Conservation (phyloP, 2,113 vertebrate genomes). For the Indicator indicator region DNA sequence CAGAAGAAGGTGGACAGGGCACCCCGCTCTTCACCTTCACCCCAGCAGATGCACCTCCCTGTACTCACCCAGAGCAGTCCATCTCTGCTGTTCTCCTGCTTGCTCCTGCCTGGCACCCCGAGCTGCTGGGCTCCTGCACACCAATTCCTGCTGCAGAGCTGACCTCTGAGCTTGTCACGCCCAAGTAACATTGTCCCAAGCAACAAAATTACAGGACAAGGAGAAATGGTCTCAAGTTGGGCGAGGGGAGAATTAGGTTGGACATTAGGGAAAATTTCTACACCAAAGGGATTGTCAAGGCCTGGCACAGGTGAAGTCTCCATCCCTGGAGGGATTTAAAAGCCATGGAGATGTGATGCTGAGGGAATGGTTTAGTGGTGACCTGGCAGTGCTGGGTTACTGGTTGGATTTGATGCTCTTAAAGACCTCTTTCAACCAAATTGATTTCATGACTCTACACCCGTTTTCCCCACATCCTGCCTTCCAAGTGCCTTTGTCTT, state of each 20-base stretch:
- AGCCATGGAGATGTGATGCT: neutral
- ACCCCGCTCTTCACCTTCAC: neutral
- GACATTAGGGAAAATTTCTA: neutral
- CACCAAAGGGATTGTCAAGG: neutral
- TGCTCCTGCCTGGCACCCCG: accelerated
- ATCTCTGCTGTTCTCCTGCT: neutral
- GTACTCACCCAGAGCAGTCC: neutral
- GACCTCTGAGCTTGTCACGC: neutral
- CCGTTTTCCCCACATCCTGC: neutral
- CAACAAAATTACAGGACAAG: neutral
- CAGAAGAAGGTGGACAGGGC: neutral
- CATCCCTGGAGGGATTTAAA: neutral
- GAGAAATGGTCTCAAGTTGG: neutral
- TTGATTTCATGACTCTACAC: neutral
- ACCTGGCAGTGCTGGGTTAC: neutral
- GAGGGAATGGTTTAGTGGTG: neutral
- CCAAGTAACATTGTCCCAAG: neutral
- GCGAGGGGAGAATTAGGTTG: neutral
- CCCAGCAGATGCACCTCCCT: neutral
- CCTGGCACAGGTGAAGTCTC: neutral
- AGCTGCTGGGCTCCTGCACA: neutral
- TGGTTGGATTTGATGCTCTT: neutral
- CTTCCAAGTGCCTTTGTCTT: slow-evolving; percentile 46
- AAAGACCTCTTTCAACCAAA: neutral
- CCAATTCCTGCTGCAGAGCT: neutral